Percentiles rank a stretch among this genome's conserved stretches.
Evolutionary conservation across 2,797 vertebrate genomes (phyloP).

Genomic region (Accipiter fasciatus): DNA sequence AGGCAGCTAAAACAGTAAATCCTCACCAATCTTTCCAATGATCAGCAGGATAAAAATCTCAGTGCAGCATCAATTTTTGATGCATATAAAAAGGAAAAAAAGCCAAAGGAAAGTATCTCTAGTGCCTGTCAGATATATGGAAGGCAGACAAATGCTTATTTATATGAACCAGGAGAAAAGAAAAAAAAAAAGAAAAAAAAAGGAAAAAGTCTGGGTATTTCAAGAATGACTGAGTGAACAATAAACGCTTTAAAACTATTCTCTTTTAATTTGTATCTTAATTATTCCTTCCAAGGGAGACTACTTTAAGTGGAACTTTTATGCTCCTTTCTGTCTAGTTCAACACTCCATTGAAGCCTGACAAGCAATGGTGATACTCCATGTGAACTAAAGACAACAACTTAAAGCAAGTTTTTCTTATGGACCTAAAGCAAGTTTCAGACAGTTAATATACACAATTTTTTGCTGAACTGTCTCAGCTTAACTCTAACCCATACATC

Average conservation of each 20-base stretch:
- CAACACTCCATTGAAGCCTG: background rate
- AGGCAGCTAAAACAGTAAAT: background rate
- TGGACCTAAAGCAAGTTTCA: background rate
- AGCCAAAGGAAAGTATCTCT: background rate
- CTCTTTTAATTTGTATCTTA: background rate
- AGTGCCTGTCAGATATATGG: background rate
- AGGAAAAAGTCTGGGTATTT: background rate
- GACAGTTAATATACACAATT: background rate
- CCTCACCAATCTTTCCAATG: background rate
- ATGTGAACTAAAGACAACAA: background rate
- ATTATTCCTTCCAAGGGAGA: background rate
- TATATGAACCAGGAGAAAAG: background rate
- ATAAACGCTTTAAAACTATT: background rate
- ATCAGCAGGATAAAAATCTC: slow-evolving; percentile 31
- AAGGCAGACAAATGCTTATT: background rate
- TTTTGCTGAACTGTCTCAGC: background rate
- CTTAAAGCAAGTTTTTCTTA: background rate
- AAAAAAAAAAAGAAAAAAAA: background rate
- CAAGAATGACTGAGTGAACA: background rate
- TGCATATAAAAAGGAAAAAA: background rate
- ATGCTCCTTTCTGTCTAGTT: background rate
- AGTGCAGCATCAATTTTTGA: background rate
- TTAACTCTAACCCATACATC: background rate
- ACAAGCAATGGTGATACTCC: background rate
- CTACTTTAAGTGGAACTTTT: background rate